Evolutionary conservation across 2,888 invertebrate genomes (phyloP).

Genomic region (Hermaeophaga mercurialis): DNA sequence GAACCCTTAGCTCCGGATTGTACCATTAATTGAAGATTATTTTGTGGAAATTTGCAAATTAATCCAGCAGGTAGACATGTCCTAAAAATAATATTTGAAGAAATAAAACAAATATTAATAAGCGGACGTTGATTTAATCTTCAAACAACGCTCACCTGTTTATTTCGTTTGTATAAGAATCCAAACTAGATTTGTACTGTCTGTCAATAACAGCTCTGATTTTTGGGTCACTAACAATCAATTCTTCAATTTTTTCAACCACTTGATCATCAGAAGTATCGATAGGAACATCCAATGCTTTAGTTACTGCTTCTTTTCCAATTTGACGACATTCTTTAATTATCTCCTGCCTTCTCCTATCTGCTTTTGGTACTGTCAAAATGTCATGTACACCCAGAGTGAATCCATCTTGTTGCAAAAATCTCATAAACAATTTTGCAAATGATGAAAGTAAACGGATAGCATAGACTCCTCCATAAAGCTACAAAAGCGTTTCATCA

Average conservation of each 20-base stretch:
- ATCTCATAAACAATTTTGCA: conserved; percentile 83
- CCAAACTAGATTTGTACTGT: conserved; percentile 80
- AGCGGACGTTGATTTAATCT: no score
- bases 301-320: conserved; percentile 53
- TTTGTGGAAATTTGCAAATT: conserved; percentile 85
- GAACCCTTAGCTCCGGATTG: conserved; percentile 99
- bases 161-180: conserved; percentile 87
- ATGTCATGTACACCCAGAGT: conserved; percentile 96
- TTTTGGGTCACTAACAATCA: conserved; percentile 72
- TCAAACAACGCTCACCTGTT: conserved; percentile 66
- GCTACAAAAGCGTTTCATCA: no score
- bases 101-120: conserved; percentile 28
- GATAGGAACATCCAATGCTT: conserved; percentile 71
- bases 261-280: conserved; percentile 65
- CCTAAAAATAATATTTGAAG: conserved; percentile 57
- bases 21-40: conserved; percentile 98
- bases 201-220: conserved; percentile 82
- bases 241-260: conserved; percentile 70
- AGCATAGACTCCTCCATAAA: conserved; percentile 90
- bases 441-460: conserved; percentile 84
- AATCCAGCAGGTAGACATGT: conserved; percentile 85
- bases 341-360: conserved; percentile 71
- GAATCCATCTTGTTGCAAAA: conserved; percentile 90
- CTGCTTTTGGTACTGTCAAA: conserved; percentile 74
- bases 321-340: conserved; percentile 67